Evolutionary conservation across 1,140 invertebrate genomes (phyloP).

Genomic region (Hyles euphorbiae): DNA sequence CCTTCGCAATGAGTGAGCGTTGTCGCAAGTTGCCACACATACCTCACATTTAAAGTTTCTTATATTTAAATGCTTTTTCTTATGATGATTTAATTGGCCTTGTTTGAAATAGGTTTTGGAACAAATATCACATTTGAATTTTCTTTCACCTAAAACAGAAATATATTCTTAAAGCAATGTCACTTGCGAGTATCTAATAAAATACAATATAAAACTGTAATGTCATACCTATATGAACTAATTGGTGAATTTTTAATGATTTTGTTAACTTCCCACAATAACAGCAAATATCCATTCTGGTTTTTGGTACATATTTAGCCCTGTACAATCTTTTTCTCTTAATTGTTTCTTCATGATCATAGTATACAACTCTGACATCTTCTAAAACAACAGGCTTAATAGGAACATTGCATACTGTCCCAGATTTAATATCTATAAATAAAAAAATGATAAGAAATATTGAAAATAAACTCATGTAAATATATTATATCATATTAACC

Average conservation of each 20-base stretch:
- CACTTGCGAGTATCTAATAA: background rate
- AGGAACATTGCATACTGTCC: background rate
- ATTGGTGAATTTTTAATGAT: slow-evolving; percentile 26
- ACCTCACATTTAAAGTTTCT: slow-evolving; percentile 33
- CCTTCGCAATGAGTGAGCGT: slow-evolving; percentile 20
- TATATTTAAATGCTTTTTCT: slow-evolving; percentile 14
- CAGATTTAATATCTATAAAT: slow-evolving; percentile 2
- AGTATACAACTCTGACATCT: slow-evolving; percentile 19
- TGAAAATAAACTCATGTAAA: too few species aligned
- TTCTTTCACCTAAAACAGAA: slow-evolving; percentile 23
- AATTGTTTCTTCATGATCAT: slow-evolving; percentile 2
- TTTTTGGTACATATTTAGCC: background rate
- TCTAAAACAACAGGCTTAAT: slow-evolving; percentile 31
- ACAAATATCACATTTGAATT: slow-evolving; percentile 38
- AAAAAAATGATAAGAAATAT: background rate
- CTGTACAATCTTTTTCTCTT: slow-evolving; percentile 6
- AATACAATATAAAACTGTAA: too few species aligned
- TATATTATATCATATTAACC: too few species aligned
- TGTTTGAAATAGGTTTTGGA: slow-evolving; percentile 25
- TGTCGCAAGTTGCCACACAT: slow-evolving; percentile 29
- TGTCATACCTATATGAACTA: slow-evolving; percentile 32
- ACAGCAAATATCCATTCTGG: slow-evolving; percentile 26
- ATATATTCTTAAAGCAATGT: too few species aligned
- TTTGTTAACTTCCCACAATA: slow-evolving; percentile 36
- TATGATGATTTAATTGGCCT: slow-evolving; percentile 16